A percentile compares a stretch with the other conserved stretches of the same genome.
These are phyloP conservation scores for Brenthis daphne DNA, from an alignment of 2,888 invertebrate genomes.

Conservation along the genomic window DNA sequence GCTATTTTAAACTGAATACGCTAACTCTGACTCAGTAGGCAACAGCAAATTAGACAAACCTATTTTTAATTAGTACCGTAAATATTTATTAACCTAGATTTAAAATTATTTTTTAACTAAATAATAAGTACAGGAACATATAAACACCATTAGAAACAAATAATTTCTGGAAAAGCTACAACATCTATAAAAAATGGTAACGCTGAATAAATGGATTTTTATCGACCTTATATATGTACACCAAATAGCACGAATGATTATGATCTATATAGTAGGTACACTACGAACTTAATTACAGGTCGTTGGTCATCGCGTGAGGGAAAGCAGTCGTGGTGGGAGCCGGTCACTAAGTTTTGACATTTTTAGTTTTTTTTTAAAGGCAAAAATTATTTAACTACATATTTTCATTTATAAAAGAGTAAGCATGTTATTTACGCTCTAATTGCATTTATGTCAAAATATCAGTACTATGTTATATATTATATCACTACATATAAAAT, in stretches of 20 bases:
- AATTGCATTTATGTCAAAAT: too few relatives aligned
- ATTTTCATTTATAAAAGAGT: too few relatives aligned
- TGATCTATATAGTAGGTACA: neutral
- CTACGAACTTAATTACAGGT: slow-evolving; percentile 7
- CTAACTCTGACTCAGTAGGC: too few relatives aligned
- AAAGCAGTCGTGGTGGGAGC: neutral
- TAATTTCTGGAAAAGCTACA: neutral
- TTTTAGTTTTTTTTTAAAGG: neutral
- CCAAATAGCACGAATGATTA: neutral
- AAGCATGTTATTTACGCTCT: too few relatives aligned
- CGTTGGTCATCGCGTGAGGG: slow-evolving; percentile 7
- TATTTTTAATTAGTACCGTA: too few relatives aligned
- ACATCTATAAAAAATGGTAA: neutral
- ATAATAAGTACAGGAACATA: neutral
- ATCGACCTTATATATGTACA: neutral
- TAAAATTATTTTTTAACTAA: neutral
- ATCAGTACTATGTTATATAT: too few relatives aligned
- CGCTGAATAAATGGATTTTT: neutral
- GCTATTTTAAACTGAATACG: too few relatives aligned
- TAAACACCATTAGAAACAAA: neutral
- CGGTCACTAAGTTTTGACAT: neutral
- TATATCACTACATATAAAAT: too few relatives aligned
- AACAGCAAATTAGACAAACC: too few relatives aligned
- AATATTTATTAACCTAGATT: too few relatives aligned
- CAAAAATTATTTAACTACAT: too few relatives aligned